Percentiles rank a stretch among this genome's conserved stretches.
Conservation (phyloP, 2,797 vertebrate species). For the Enteromius afrohamiltoni region DNA sequence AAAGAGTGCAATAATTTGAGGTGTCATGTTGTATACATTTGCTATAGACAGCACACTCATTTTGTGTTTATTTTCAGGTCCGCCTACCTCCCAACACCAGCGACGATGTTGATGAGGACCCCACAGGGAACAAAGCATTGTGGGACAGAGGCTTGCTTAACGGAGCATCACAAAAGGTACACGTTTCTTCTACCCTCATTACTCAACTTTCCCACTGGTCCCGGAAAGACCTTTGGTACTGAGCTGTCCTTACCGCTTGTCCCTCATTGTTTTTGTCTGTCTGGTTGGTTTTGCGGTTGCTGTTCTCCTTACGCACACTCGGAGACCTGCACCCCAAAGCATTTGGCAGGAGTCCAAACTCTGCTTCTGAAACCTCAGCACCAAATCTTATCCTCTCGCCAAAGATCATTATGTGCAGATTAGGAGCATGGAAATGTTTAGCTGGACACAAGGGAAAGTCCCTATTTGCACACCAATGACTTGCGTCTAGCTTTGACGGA, state of each 20-base stretch:
- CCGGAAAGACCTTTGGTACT: slow-evolving; percentile 20
- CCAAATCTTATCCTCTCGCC: slow-evolving; percentile 43
- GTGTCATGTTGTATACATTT: neutral
- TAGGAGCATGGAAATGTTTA: slow-evolving; percentile 70
- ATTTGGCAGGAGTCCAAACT: slow-evolving; percentile 35
- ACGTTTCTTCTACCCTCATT: neutral
- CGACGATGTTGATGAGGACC: slow-evolving; percentile 97
- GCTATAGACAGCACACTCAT: neutral
- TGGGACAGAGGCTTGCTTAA: slow-evolving; percentile 98
- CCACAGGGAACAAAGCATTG: slow-evolving; percentile 98
- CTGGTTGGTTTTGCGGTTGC: slow-evolving; percentile 47
- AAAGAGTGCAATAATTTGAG: neutral
- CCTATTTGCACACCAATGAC: slow-evolving; percentile 64
- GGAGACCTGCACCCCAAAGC: slow-evolving; percentile 42
- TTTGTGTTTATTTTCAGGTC: slow-evolving; percentile 75
- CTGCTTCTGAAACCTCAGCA: slow-evolving; percentile 51
- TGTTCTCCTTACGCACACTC: slow-evolving; percentile 43
- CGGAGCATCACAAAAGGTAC: slow-evolving; percentile 97
- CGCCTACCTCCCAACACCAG: slow-evolving; percentile 96
- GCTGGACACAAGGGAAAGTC: slow-evolving; percentile 75
- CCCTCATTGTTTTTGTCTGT: slow-evolving; percentile 54
- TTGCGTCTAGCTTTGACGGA: slow-evolving; percentile 49
- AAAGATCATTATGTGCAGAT: slow-evolving; percentile 49
- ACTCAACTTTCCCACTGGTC: slow-evolving; percentile 5
- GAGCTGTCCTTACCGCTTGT: slow-evolving; percentile 24